phyloP scores from a whole-genome alignment of 2,797 vertebrate genomes.

The Sylvilagus floridanus region DNA sequence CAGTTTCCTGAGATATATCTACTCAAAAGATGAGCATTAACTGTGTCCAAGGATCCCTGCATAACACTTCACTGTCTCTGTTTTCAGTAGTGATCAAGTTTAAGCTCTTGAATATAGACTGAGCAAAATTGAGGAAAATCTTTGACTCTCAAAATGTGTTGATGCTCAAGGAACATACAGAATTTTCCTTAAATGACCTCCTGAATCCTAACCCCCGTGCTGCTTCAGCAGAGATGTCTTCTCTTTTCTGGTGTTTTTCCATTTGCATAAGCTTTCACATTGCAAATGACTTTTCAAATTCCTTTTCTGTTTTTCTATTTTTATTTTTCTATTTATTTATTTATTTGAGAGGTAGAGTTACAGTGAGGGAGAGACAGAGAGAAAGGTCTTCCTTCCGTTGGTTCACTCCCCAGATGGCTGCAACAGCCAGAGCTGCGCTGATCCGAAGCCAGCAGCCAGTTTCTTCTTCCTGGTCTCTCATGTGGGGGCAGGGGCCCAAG shows the following conservation, averaged over 20 bases:
- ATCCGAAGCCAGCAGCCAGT: no score
- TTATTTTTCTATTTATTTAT: no score
- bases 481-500: no score
- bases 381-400: no score
- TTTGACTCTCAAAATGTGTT: slow-evolving; percentile 19
- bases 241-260: background rate
- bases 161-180: background rate
- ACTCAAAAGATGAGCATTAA: background rate
- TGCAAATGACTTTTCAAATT: slow-evolving; percentile 8
- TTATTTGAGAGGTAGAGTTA: no score
- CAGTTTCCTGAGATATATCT: background rate
- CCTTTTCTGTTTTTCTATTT: background rate
- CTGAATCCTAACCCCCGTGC: background rate
- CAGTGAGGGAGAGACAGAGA: no score
- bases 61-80: background rate
- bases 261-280: slow-evolving; percentile 40
- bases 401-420: no score
- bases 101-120: background rate
- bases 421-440: no score
- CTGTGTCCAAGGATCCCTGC: background rate
- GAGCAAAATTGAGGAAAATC: background rate
- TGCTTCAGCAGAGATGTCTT: background rate
- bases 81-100: background rate
- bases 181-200: slow-evolving; percentile 13
- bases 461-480: no score